A percentile compares a stretch with the other conserved stretches of the same genome.
Evolutionary conservation across 2,888 invertebrate genomes (phyloP).

Genomic region (Parasteatoda lunata): DNA sequence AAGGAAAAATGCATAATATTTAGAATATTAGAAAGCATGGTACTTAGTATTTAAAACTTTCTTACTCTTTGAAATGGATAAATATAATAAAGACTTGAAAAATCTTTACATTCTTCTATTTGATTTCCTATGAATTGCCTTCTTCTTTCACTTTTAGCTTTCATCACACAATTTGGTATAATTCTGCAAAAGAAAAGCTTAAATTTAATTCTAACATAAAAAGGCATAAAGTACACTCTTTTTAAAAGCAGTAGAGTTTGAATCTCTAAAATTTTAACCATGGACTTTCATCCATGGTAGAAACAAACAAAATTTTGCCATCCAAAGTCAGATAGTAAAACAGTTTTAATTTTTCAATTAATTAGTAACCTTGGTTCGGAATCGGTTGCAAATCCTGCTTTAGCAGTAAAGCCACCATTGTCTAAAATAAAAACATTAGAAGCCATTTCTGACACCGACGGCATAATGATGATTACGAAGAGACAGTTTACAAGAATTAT

Average conservation of each 20-base stretch:
- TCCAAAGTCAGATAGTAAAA: background rate
- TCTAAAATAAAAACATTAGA: slow-evolving; percentile 82
- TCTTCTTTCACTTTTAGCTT: slow-evolving; percentile 96
- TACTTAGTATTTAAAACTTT: slow-evolving; percentile 6
- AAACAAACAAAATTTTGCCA: too few relatives aligned
- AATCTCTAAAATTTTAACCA: too few relatives aligned
- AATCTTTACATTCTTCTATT: slow-evolving; percentile 96
- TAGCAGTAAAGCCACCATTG: slow-evolving; percentile 90
- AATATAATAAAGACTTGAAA: slow-evolving; percentile 94
- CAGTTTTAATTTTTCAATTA: background rate
- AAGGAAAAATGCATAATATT: background rate
- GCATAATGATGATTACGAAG: slow-evolving; percentile 16
- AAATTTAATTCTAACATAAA: background rate
- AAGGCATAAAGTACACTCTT: too few relatives aligned
- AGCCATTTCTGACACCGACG: slow-evolving; percentile 59
- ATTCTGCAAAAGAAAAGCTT: slow-evolving; percentile 76
- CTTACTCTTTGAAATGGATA: slow-evolving; percentile 89
- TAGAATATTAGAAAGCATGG: background rate
- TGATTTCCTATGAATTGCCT: slow-evolving; percentile 95
- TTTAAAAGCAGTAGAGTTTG: too few relatives aligned
- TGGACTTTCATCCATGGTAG: too few relatives aligned
- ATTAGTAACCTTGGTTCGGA: slow-evolving; percentile 80
- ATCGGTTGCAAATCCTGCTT: slow-evolving; percentile 85
- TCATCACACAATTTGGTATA: slow-evolving; percentile 96
- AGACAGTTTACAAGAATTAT: background rate